phyloP scores from a whole-genome alignment of 2,113 vertebrate species.

The Cryptomyrus ogoouensis region DNA sequence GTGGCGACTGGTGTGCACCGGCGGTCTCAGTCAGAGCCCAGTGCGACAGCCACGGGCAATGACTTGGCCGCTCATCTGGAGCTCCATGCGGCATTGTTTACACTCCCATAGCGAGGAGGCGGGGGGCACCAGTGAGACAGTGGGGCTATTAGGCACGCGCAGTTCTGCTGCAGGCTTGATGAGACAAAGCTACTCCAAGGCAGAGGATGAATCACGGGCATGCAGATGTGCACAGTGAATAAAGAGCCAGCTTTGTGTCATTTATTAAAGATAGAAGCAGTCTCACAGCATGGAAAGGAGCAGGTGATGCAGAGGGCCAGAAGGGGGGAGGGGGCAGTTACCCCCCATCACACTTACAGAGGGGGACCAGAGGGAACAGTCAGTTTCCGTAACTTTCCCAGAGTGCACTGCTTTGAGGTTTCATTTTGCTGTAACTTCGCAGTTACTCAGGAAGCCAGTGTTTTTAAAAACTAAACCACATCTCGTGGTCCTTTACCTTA shows the following conservation, averaged over 20 bases:
- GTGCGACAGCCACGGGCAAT: not conserved
- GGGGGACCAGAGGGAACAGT: not conserved
- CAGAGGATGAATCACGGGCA: slow-evolving; percentile 7
- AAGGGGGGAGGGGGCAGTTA: not conserved
- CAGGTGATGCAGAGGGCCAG: not conserved
- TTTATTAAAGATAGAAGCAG: not conserved
- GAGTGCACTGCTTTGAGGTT: not conserved
- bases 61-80: not conserved
- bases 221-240: not conserved
- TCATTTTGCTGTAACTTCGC: not conserved
- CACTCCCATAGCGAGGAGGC: not conserved
- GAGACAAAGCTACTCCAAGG: not conserved
- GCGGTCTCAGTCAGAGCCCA: not conserved
- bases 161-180: not conserved
- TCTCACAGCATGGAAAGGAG: not conserved
- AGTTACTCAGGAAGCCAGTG: not conserved
- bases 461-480: not conserved
- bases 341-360: not conserved
- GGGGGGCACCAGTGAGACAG: not conserved
- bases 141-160: not conserved
- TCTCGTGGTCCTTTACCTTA: not conserved
- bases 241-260: not conserved
- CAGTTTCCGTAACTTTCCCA: not conserved
- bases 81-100: not conserved
- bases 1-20: not conserved